Evolutionary conservation across 2,888 invertebrate genomes (phyloP).

Genomic region (Apamea monoglypha): DNA sequence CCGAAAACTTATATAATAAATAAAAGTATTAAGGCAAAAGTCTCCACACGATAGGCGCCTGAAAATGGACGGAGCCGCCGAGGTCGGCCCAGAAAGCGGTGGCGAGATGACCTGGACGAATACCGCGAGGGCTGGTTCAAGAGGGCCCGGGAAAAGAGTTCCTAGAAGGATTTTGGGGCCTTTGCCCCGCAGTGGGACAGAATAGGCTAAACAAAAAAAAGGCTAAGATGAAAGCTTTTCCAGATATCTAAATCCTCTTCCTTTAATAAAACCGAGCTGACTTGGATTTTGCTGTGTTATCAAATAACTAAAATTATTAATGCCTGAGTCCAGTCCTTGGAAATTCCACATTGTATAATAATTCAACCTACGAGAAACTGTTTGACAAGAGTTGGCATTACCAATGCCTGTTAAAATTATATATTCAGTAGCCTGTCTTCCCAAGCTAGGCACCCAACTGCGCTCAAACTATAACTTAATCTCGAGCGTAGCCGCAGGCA

Average conservation of each 20-base stretch:
- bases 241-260: neutral
- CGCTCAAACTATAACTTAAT: neutral
- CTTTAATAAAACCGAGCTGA: neutral
- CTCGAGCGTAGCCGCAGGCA: conserved; percentile 9
- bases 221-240: neutral
- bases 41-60: neutral
- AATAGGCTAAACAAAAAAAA: no score
- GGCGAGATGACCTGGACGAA: neutral
- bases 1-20: neutral
- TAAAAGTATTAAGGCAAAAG: neutral
- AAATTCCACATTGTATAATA: neutral
- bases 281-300: neutral
- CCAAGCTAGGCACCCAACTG: neutral
- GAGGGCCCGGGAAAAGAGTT: neutral
- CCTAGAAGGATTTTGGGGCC: no score
- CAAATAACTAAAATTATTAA: neutral
- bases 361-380: neutral
- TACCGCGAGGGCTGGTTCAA: neutral
- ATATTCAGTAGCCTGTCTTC: neutral
- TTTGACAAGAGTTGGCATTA: neutral
- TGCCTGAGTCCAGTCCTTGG: neutral
- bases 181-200: no score
- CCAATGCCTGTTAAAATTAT: neutral
- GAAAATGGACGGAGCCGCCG: neutral
- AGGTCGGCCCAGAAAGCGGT: neutral